Conservation (phyloP, 2,888 invertebrate genomes). For the Plutella xylostella region DNA sequence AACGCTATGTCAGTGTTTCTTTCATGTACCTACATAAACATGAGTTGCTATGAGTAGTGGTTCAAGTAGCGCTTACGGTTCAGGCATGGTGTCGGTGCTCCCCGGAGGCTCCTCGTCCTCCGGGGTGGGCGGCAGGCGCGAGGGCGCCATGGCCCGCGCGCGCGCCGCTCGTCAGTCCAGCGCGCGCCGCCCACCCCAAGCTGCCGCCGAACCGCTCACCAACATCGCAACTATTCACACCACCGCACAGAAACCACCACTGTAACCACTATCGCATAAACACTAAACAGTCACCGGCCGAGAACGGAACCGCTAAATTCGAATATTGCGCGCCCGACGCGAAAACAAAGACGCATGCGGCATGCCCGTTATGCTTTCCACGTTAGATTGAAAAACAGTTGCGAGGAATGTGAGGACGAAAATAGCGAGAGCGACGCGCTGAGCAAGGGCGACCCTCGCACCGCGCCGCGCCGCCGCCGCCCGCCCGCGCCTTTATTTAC, state of each 20-base stretch:
- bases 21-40: no score
- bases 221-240: conserved; percentile 26
- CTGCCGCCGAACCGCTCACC: no score
- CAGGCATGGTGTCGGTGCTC: conserved; percentile 28
- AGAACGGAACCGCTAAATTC: conserved; percentile 24
- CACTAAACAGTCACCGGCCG: background rate
- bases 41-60: no score
- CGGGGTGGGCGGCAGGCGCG: conserved; percentile 51
- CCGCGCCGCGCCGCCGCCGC: conserved; percentile 28
- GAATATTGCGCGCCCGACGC: conserved; percentile 29
- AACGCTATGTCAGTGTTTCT: no score
- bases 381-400: conserved; percentile 67
- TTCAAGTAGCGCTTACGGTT: no score
- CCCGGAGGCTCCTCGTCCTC: conserved; percentile 49
- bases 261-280: background rate
- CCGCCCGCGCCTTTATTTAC: conserved; percentile 50
- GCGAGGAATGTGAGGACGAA: conserved; percentile 65
- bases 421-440: conserved; percentile 64
- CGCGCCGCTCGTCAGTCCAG: conserved; percentile 41
- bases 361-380: conserved; percentile 60
- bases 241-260: background rate
- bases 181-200: no score
- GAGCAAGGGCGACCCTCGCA: conserved; percentile 62
- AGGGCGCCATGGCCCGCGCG: conserved; percentile 43
- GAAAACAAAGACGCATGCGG: conserved; percentile 57